These are phyloP conservation scores for Entomobrya proxima DNA, from an alignment of 2,888 invertebrate genomes.

Conservation along the genomic window DNA sequence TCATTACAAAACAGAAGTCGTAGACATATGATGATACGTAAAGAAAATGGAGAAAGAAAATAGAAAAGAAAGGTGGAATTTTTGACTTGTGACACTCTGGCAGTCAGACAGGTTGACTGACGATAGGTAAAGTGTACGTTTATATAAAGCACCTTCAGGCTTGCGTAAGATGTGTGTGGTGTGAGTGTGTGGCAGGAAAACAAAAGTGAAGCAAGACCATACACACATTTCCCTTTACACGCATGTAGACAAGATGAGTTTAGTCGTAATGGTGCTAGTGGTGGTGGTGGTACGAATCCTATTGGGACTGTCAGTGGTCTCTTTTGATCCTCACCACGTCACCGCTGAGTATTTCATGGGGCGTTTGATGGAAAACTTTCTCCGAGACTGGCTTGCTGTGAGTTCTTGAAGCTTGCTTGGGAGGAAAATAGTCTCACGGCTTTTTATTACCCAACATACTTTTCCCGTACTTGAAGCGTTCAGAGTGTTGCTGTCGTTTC, in stretches of 20 bases:
- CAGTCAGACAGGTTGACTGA: constrained; percentile 36
- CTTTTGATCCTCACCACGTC: constrained; percentile 59
- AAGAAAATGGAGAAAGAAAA: constrained; percentile 1
- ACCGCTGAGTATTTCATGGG: constrained; percentile 59
- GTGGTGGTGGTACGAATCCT: background rate
- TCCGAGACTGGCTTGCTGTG: background rate
- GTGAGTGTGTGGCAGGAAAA: background rate
- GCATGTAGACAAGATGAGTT: background rate
- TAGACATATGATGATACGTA: background rate
- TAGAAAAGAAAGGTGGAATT: constrained; percentile 5
- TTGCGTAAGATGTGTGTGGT: background rate
- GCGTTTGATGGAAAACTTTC: constrained; percentile 62
- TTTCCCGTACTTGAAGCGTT: background rate
- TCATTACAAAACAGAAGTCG: background rate
- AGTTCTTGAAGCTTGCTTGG: background rate
- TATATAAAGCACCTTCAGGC: background rate
- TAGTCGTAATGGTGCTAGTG: too few relatives aligned
- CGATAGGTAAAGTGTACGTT: background rate
- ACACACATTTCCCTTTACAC: background rate
- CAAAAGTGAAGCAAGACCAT: background rate
- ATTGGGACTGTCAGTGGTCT: constrained; percentile 60
- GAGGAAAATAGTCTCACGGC: constrained; percentile 8
- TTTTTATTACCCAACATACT: background rate
- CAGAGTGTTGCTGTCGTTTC: too few relatives aligned
- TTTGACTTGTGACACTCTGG: constrained; percentile 63